Percentiles rank a stretch among this genome's conserved stretches.
Conservation (phyloP, 2,113 vertebrate species). For the Tragelaphus scriptus region DNA sequence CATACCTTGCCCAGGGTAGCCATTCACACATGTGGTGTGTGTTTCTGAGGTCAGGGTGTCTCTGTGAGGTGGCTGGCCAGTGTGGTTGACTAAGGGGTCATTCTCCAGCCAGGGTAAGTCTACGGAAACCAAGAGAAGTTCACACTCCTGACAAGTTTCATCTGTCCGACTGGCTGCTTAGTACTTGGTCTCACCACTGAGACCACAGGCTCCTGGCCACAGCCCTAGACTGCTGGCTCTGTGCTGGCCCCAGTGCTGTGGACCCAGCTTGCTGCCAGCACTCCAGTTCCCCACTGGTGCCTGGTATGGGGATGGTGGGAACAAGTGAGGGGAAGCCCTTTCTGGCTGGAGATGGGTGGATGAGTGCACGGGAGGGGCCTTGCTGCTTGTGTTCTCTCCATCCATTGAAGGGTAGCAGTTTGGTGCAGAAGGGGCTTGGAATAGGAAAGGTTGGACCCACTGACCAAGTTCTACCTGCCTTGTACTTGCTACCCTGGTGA, state of each 20-base stretch:
- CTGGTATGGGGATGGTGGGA: not conserved
- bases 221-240: not conserved
- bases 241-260: not conserved
- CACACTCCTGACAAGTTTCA: not conserved
- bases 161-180: not conserved
- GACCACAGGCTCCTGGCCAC: not conserved
- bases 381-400: no score
- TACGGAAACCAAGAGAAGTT: conserved; percentile 37
- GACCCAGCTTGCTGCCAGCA: not conserved
- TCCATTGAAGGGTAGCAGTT: not conserved
- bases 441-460: not conserved
- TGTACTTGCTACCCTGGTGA: not conserved
- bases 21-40: not conserved
- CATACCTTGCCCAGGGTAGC: not conserved
- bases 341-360: not conserved
- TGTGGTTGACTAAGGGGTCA: conserved; percentile 45
- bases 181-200: not conserved
- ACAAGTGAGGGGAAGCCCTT: not conserved
- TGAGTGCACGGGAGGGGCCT: no score
- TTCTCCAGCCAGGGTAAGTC: conserved; percentile 28
- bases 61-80: conserved; percentile 28
- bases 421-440: not conserved
- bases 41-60: conserved; percentile 24
- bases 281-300: not conserved
- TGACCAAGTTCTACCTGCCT: not conserved